A percentile compares a stretch with the other conserved stretches of the same genome.
These are phyloP conservation scores for Trichosurus vulpecula DNA, from an alignment of 2,797 vertebrate genomes.

Conservation along the genomic window DNA sequence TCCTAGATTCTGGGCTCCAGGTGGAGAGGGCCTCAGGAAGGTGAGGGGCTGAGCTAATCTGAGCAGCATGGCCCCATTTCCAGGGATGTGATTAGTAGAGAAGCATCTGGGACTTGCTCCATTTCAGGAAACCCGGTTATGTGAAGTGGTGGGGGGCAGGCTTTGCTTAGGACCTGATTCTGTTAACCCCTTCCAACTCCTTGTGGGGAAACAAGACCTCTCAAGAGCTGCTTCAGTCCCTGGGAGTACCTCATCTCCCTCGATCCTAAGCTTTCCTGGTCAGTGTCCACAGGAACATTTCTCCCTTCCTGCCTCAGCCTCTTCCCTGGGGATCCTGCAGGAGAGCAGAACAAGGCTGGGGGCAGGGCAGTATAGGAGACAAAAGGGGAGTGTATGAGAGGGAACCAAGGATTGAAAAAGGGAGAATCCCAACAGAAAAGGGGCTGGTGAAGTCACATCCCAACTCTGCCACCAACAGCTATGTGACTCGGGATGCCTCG, in stretches of 20 bases:
- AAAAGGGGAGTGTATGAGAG: neutral
- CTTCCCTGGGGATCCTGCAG: neutral
- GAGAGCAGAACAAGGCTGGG: constrained; percentile 15
- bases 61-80: constrained; percentile 77
- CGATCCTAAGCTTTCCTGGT: constrained; percentile 3
- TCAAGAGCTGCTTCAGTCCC: constrained; percentile 12
- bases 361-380: neutral
- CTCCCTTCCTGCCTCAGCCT: constrained; percentile 5
- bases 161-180: constrained; percentile 57
- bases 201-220: constrained; percentile 27
- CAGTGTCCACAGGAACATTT: constrained; percentile 2
- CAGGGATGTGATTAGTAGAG: constrained; percentile 79
- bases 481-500: constrained; percentile 18
- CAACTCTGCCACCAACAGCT: constrained; percentile 36
- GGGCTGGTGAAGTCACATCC: neutral
- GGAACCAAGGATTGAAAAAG: neutral
- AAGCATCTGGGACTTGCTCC: constrained; percentile 77
- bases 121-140: constrained; percentile 82
- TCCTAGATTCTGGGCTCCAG: constrained; percentile 77
- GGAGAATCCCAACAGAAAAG: neutral
- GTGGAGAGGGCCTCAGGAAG: constrained; percentile 77
- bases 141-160: constrained; percentile 68
- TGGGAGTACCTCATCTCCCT: constrained; percentile 9
- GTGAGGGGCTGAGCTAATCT: constrained; percentile 79
- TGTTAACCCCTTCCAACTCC: constrained; percentile 71